Percentiles rank a stretch among this genome's conserved stretches.
These are phyloP conservation scores for Synanthedon myopaeformis DNA, from an alignment of 2,888 invertebrate genomes.

Conservation along the genomic window DNA sequence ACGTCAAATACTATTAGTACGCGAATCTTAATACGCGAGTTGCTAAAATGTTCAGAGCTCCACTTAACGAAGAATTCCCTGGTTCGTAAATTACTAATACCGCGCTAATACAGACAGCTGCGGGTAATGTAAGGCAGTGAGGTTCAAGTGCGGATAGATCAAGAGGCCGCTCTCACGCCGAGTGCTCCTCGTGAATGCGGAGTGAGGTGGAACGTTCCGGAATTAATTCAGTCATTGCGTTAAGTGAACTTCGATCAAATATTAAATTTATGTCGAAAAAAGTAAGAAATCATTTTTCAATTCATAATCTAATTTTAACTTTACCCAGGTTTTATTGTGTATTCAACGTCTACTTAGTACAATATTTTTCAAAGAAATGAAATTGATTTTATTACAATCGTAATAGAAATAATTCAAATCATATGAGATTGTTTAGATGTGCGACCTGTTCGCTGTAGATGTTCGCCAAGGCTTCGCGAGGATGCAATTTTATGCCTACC, in stretches of 20 bases:
- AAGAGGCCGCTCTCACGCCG: conserved; percentile 10
- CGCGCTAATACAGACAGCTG: conserved; percentile 1
- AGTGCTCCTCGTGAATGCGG: conserved; percentile 13
- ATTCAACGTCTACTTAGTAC: too few relatives aligned
- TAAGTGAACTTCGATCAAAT: conserved; percentile 5
- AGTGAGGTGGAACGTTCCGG: conserved; percentile 13
- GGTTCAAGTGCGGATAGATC: conserved; percentile 6
- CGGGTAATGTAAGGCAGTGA: conserved; percentile 1
- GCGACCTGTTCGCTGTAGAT: too few relatives aligned
- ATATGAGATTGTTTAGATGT: too few relatives aligned
- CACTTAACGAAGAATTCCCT: background rate
- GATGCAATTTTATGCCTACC: too few relatives aligned
- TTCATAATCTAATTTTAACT: too few relatives aligned
- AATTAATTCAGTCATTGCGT: conserved; percentile 20
- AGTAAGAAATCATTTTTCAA: background rate
- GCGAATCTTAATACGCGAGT: background rate
- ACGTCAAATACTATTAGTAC: too few relatives aligned
- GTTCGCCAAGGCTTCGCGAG: too few relatives aligned
- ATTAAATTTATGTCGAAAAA: background rate
- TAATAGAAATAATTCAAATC: too few relatives aligned
- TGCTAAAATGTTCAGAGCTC: background rate
- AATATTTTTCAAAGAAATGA: too few relatives aligned
- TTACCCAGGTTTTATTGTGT: too few relatives aligned
- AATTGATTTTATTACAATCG: too few relatives aligned
- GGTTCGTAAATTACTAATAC: background rate